Conservation (phyloP, 2,113 vertebrate genomes). For the Pongo pygmaeus region DNA sequence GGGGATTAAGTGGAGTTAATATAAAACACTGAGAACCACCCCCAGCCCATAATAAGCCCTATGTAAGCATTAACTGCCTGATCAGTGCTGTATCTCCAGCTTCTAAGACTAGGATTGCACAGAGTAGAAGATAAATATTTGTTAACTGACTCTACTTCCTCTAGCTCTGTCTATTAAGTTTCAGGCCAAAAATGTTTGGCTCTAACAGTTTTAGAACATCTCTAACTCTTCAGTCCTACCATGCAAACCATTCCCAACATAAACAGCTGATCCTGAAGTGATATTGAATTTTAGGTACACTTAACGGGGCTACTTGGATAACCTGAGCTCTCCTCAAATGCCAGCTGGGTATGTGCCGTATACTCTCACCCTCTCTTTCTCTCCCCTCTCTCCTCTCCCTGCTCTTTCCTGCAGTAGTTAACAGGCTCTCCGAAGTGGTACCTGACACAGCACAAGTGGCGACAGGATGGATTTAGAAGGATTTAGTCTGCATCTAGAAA, state of each 20-base stretch:
- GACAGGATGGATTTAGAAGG: neutral
- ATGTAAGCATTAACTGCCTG: neutral
- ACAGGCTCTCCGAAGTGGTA: neutral
- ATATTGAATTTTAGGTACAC: neutral
- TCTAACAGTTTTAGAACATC: neutral
- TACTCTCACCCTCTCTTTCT: neutral
- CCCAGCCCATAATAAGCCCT: neutral
- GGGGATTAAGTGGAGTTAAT: neutral
- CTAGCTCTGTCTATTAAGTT: neutral
- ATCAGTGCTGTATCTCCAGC: neutral
- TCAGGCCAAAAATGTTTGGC: neutral
- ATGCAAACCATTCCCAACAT: neutral
- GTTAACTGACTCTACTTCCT: neutral
- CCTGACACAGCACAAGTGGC: neutral
- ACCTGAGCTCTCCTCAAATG: neutral
- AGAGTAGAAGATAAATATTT: neutral
- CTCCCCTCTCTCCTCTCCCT: neutral
- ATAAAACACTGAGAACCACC: neutral
- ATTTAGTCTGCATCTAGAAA: neutral
- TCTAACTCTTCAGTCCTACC: neutral
- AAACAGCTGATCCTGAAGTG: neutral
- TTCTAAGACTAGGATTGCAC: too few relatives aligned
- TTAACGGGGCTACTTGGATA: neutral
- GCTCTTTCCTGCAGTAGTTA: neutral
- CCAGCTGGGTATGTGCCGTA: fast-evolving